Evolutionary conservation across 2,113 vertebrate genomes (phyloP), one percentile per base, ranked within the genome.

Genomic region (Pluvialis apricaria): DNA sequence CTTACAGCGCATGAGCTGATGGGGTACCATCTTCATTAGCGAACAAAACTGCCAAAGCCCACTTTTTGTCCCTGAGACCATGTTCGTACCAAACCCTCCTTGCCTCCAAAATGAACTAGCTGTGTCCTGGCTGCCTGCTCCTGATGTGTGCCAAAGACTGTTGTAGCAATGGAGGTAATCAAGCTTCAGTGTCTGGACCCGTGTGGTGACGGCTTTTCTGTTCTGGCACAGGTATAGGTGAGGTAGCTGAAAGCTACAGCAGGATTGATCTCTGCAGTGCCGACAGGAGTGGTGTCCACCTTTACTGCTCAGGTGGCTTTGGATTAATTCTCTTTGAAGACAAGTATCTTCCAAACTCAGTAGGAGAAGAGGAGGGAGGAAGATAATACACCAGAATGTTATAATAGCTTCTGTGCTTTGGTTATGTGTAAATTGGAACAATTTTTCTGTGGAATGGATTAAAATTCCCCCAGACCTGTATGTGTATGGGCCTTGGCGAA

Each of bases 191-290:
- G 34, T 29, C 32, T 51, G 55, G 34, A 73, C 13, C 15, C 15
- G 6, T 4, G 8, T 0, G 0, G 58, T 42, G 38, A 32, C 5
- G 13, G 5, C 10, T 47, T 32, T 62, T 71, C 31, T 42, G 7
- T 60, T 73, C 21, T 82, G 79, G 18, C 10, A 18, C 0, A 31
- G 18, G 12, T 47, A 9, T 8, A 61, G 55, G 62, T 76, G 14
- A 51, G n/a, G 49, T 28, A 77, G 51, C 60, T 82, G 64, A 45
- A 78, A 51, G 65, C 21, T 91, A 28, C 32, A 20, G 55, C 44
- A 36, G 16, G 18, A 36, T 45, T 82, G 22, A 7, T 40, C 18
- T 84, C 38, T 13, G 49, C 49, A 24, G 4, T 14, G 11, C 14
- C 9, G 51, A 44, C 18, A 54, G 44, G 36, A 38, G 15, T 1